These are phyloP conservation scores for Anoura caudifer DNA, from an alignment of 2,113 vertebrate genomes.

Conservation along the genomic window DNA sequence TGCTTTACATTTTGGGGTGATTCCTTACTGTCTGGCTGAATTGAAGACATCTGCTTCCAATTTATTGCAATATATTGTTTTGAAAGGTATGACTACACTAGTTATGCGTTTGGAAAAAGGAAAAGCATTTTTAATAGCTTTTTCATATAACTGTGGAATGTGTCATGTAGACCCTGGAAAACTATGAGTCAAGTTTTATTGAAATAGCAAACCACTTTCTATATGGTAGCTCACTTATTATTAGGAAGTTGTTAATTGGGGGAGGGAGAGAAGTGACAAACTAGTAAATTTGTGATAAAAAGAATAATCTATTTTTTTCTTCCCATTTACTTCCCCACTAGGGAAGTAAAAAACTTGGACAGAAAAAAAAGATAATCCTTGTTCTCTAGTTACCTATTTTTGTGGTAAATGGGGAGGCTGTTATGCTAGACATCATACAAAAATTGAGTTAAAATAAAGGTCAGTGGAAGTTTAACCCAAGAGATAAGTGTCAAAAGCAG, in stretches of 20 bases:
- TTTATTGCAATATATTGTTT: not conserved
- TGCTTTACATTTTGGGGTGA: not conserved
- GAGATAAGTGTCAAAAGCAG: not conserved
- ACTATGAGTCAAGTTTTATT: not conserved
- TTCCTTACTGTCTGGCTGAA: not conserved
- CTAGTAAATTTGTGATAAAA: not conserved
- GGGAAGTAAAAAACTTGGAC: not conserved
- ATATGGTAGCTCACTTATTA: not conserved
- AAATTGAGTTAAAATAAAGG: not conserved
- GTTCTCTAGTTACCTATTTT: not conserved
- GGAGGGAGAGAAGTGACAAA: not conserved
- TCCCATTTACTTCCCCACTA: not conserved
- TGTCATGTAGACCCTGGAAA: not conserved
- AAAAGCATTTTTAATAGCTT: not conserved
- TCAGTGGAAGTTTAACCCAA: not conserved
- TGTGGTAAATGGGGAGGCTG: not conserved
- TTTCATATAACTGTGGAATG: not conserved
- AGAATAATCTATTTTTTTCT: not conserved
- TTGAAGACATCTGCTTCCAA: not conserved
- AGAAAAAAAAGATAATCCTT: not conserved
- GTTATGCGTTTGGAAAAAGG: not conserved
- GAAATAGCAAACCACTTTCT: not conserved
- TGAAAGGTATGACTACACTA: not conserved
- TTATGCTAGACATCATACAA: not conserved
- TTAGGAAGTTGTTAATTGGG: not conserved